Conservation (phyloP, 2,888 invertebrate species). For the Sarcophaga caerulescens region DNA sequence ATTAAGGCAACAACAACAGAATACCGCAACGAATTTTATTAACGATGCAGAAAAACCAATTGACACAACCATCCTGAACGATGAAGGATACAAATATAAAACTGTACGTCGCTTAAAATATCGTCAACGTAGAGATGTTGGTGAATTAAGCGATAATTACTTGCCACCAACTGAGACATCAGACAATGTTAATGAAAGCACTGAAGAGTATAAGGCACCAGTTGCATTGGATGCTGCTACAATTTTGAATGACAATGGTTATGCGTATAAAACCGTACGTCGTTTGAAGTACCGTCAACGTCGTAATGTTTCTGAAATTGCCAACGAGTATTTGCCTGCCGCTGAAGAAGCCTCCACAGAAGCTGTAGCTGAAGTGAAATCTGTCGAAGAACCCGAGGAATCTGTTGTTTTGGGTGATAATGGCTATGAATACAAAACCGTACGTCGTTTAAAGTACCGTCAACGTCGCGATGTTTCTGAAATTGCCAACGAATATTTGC, state of each 20-base stretch:
- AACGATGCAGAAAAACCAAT: constrained; percentile 58
- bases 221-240: constrained; percentile 67
- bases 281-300: no score
- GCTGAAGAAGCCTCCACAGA: no score
- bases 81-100: constrained; percentile 75
- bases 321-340: no score
- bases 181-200: constrained; percentile 56
- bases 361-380: no score
- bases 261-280: constrained; percentile 73
- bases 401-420: no score
- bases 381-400: no score
- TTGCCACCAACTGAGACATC: constrained; percentile 68
- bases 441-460: no score
- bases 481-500: no score
- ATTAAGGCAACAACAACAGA: constrained; percentile 74
- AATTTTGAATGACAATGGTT: constrained; percentile 72
- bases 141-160: background rate
- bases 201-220: constrained; percentile 45
- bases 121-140: constrained; percentile 75
- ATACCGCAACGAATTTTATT: constrained; percentile 36
- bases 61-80: constrained; percentile 53
- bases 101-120: constrained; percentile 74
- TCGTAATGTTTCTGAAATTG: no score
- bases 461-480: no score
- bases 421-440: no score